Base-by-base conservation (phyloP, 2,113 vertebrate genomes). In the Lepisosteus oculatus region DNA sequence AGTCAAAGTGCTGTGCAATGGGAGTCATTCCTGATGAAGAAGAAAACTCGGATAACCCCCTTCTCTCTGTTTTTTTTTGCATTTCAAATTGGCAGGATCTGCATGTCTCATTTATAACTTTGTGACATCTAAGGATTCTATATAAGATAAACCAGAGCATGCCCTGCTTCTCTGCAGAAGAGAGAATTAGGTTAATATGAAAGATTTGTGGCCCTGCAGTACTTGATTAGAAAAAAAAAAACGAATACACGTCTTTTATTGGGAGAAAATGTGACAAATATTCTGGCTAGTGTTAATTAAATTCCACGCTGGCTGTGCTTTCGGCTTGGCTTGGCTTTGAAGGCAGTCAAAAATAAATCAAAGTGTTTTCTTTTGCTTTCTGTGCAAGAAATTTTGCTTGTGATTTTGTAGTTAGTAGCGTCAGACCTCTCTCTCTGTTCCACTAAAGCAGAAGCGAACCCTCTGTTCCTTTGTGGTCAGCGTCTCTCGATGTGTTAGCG, bases 221-320 rank as follows among this genome's bases (percentile, higher is more conserved):
- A 43, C 61, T 65, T 72, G 41, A 72, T 57, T 69, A 7, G 5
- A 43, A 43, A 69, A 59, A 69, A 14, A 17, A 14, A 14, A 15
- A 51, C 47, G 0, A 51, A 51, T 29, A 29, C 29, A 29, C 29
- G 29, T 29, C 29, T 29, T 29, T 29, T 29, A 43, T 55, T 9
- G 17, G 17, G 45, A 29, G 17, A 13, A 43, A 65, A 43, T 55
- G 54, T n/a, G 14, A 41, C 29, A 41, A 17, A 13, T n/a, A 55
- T 51, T 64, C 17, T 15, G 15, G 42, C 44, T 72, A 44, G 4
- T 13, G 15, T 3, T 57, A 45, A 45, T 43, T 72, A 45, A 72
- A 67, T 67, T 59, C 51, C 56, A 6, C 55, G 7, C 4, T 14
- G 2, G 1, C 55, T 67, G 57, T 42, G 42, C n/a, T 43, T 67